Evolutionary conservation across 2,797 vertebrate species (phyloP).

Genomic region (Semotilus atromaculatus): DNA sequence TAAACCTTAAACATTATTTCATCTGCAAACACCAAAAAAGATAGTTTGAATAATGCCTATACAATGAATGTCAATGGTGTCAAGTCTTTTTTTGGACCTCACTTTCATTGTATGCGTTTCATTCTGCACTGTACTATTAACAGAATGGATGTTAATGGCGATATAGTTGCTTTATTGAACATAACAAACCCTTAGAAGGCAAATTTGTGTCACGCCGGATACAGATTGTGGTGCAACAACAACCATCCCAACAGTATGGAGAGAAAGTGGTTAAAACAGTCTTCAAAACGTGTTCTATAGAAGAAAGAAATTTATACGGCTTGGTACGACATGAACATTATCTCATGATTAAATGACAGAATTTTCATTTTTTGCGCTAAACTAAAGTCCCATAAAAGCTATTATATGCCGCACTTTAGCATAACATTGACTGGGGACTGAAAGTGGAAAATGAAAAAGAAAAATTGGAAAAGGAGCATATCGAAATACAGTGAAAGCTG

Average conservation of each 20-base stretch:
- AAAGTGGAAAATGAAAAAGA: constrained; percentile 27
- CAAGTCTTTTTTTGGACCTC: neutral
- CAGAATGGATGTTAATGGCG: neutral
- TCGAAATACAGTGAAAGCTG: neutral
- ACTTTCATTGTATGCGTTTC: neutral
- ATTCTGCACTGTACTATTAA: neutral
- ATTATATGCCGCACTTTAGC: neutral
- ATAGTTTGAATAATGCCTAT: neutral
- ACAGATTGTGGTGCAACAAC: neutral
- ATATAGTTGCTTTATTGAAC: neutral
- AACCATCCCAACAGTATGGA: neutral
- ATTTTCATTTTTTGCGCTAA: neutral
- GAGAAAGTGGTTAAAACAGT: neutral
- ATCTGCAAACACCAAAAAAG: neutral
- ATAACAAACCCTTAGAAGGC: neutral
- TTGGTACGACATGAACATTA: neutral
- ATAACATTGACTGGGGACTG: neutral
- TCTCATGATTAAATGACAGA: neutral
- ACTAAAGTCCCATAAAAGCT: neutral
- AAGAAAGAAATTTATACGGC: neutral
- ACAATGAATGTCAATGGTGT: neutral
- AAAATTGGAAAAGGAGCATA: constrained; percentile 15
- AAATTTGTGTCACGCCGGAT: neutral
- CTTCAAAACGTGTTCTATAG: neutral
- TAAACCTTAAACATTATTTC: neutral